Percentiles rank a stretch among this genome's conserved stretches.
Conservation (phyloP, 2,797 vertebrate species). For the Diplodus puntazzo region DNA sequence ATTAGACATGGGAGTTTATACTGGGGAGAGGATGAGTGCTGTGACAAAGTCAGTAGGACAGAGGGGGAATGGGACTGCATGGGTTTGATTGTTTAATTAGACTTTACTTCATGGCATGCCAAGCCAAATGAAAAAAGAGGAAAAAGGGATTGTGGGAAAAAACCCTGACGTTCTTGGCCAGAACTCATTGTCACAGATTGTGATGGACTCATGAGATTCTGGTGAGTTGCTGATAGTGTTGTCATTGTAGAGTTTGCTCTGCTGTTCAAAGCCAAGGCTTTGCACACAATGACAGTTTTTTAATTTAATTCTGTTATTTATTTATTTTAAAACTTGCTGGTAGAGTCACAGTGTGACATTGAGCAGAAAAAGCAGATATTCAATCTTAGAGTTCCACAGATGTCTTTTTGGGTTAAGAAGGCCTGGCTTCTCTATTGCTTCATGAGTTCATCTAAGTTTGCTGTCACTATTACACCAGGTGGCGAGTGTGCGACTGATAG, state of each 20-base stretch:
- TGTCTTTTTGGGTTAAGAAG: constrained; percentile 22
- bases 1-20: constrained; percentile 79
- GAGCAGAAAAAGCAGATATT: constrained; percentile 4
- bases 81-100: constrained; percentile 87
- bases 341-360: constrained; percentile 23
- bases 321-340: constrained; percentile 35
- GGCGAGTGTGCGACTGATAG: constrained; percentile 11
- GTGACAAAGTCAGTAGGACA: constrained; percentile 84
- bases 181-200: constrained; percentile 78
- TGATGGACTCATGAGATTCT: constrained; percentile 79
- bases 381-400: constrained; percentile 11
- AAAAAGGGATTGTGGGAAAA: constrained; percentile 53
- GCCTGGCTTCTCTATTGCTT: neutral
- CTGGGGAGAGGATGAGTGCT: constrained; percentile 76
- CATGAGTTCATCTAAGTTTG: constrained; percentile 20
- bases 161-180: constrained; percentile 71
- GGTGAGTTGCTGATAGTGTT: constrained; percentile 78
- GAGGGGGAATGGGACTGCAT: constrained; percentile 76
- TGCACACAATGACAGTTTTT: constrained; percentile 42
- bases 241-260: constrained; percentile 70
- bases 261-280: constrained; percentile 67
- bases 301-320: constrained; percentile 39
- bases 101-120: constrained; percentile 79
- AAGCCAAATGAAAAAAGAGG: constrained; percentile 70
- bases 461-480: constrained; percentile 16